Conservation (phyloP, 2,797 vertebrate species). For the Molothrus ater region DNA sequence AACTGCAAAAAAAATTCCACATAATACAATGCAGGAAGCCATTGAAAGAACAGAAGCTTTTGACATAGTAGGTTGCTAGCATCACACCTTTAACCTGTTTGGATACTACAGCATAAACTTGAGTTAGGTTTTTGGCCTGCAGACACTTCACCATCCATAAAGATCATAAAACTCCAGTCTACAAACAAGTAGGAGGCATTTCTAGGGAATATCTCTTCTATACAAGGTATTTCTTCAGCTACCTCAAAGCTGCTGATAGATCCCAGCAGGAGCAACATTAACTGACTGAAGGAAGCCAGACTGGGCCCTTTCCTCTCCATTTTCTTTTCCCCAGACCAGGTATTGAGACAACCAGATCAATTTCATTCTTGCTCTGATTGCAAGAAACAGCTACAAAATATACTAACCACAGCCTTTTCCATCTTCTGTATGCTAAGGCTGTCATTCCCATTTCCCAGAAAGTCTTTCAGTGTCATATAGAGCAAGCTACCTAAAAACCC, state of each 20-base stretch:
- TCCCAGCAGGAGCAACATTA: neutral
- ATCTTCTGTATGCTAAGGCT: neutral
- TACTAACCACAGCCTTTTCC: neutral
- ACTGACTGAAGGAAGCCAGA: neutral
- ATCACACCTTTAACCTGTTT: neutral
- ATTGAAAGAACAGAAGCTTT: neutral
- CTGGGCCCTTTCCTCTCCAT: neutral
- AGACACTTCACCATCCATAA: neutral
- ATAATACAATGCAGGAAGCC: neutral
- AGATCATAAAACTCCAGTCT: neutral
- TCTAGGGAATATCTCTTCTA: neutral
- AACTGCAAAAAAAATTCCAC: neutral
- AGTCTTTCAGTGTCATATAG: neutral
- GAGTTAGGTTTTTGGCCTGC: neutral
- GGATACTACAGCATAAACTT: neutral
- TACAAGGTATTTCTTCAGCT: neutral
- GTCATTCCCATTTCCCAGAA: neutral
- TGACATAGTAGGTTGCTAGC: neutral
- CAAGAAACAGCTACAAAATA: neutral
- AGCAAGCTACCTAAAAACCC: neutral
- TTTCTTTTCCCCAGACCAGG: neutral
- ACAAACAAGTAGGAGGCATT: neutral
- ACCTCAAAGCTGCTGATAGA: neutral
- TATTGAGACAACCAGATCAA: neutral
- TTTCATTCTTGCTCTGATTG: neutral